Evolutionary conservation across 2,888 invertebrate species (phyloP), one percentile per base, ranked within the genome.

Genomic region (Lycia hirtaria): DNA sequence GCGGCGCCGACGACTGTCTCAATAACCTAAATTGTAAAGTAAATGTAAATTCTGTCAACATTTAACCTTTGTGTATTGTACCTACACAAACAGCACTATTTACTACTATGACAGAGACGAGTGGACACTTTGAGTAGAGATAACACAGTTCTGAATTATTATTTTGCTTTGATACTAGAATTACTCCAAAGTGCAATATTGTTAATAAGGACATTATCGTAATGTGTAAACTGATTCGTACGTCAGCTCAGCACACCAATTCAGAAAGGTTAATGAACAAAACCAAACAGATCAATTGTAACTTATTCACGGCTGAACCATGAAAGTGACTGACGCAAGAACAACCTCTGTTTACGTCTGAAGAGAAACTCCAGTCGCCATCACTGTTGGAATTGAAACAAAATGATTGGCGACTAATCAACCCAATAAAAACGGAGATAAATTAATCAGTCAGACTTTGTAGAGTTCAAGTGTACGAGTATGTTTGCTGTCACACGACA

Each of bases 291-390:
- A 28, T 41, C 15, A 10, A 15, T n/a, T 41, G 41, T 15, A 41
- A 26, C 3, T 26, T 28, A 41, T 26, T 40, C 22, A 44, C 32
- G 37, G n/a, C 5, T 5, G 37, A 38, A 32, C 20, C 43, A 32
- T 26, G 24, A 38, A 56, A 65, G 55, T 50, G 40, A 56, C 68
- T 71, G 71, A 71, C 65, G 72, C 67, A 73, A 71, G 63, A 68
- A 64, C 47, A 64, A 54, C 56, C 57, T 60, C 47, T 52, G 45
- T 48, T 69, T 71, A 61, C 71, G 62, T 53, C 15, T 15, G 14
- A 43, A 20, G 28, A 26, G 17, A 41, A 49, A 56, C 32, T 40
- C 15, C 10, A 40, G 12, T 33, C 28, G 12, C 22, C 30, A 22
- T 32, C 26, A 28, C 7, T n/a, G n/a, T 45, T 33, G 20, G 10